A percentile compares a stretch with the other conserved stretches of the same genome.
Conservation (phyloP, 2,113 vertebrate genomes). For the Laticauda colubrina region DNA sequence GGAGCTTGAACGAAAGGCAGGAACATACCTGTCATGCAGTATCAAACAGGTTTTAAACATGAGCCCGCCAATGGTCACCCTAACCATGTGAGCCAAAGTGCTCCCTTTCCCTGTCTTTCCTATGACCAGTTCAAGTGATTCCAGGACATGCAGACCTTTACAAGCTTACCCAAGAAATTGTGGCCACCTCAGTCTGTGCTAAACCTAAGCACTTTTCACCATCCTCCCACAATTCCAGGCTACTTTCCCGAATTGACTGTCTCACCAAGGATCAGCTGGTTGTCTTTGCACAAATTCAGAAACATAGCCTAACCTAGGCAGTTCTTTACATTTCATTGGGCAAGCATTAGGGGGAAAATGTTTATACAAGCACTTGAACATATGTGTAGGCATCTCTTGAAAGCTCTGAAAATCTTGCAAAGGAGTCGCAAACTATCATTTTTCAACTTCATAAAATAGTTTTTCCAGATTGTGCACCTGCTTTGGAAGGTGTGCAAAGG, state of each 20-base stretch:
- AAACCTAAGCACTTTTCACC: neutral
- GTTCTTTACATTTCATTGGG: neutral
- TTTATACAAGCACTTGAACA: neutral
- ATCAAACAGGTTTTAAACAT: neutral
- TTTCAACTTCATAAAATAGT: neutral
- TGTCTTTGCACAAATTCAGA: neutral
- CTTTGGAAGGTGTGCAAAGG: neutral
- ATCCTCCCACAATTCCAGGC: neutral
- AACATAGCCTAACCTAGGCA: neutral
- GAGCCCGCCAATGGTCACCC: neutral
- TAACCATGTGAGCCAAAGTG: neutral
- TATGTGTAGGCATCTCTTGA: neutral
- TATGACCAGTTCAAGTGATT: neutral
- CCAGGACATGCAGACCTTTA: neutral
- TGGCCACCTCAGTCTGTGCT: neutral
- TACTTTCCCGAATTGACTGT: neutral
- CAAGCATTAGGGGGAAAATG: neutral
- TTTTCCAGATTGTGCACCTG: neutral
- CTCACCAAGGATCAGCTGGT: neutral
- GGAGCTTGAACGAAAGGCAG: neutral
- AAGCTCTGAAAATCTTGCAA: neutral
- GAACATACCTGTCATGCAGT: neutral
- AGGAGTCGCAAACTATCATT: neutral
- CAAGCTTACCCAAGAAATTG: neutral
- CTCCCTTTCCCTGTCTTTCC: neutral